These are phyloP conservation scores for Bergia puertoricense DNA, from an alignment of 92 coral and sea anemone species.

Conservation along the genomic window DNA sequence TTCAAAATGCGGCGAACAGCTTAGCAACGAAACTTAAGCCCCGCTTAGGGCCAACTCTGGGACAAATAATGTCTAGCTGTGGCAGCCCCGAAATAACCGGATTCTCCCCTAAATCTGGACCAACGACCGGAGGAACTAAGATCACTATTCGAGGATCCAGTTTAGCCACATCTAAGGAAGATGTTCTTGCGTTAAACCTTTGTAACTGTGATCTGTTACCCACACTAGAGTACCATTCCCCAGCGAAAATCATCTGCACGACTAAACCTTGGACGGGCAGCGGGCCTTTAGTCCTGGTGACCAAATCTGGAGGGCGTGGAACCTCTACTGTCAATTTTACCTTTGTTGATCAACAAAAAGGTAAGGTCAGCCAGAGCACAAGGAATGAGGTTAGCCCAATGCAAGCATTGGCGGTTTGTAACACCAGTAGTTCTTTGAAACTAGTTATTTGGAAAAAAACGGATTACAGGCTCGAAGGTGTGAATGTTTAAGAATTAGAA, in stretches of 20 bases:
- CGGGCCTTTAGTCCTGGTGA: conserved; percentile 86
- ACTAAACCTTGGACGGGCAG: conserved; percentile 94
- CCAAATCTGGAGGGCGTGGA: conserved; percentile 95
- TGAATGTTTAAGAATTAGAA: too few relatives aligned
- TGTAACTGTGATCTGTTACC: conserved; percentile 78
- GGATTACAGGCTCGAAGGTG: too few relatives aligned
- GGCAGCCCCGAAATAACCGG: conserved; percentile 95
- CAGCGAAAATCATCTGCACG: conserved; percentile 80
- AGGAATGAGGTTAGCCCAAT: neutral
- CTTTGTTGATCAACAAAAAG: conserved; percentile 60
- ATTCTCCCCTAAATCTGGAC: conserved; percentile 91
- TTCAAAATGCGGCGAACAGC: conserved; percentile 5
- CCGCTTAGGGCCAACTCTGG: conserved; percentile 88
- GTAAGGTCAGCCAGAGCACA: neutral
- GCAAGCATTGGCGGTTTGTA: neutral
- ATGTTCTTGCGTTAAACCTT: conserved; percentile 68
- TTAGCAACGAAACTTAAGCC: conserved; percentile 57
- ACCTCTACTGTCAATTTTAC: conserved; percentile 76
- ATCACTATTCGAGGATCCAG: conserved; percentile 88
- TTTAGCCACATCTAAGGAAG: conserved; percentile 75
- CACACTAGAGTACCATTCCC: conserved; percentile 86
- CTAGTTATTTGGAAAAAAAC: too few relatives aligned
- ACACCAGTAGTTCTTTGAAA: too few relatives aligned
- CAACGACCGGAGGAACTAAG: conserved; percentile 85
- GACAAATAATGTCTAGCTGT: conserved; percentile 79